phyloP scores from a whole-genome alignment of 2,888 invertebrate species.

The Carcina quercana region DNA sequence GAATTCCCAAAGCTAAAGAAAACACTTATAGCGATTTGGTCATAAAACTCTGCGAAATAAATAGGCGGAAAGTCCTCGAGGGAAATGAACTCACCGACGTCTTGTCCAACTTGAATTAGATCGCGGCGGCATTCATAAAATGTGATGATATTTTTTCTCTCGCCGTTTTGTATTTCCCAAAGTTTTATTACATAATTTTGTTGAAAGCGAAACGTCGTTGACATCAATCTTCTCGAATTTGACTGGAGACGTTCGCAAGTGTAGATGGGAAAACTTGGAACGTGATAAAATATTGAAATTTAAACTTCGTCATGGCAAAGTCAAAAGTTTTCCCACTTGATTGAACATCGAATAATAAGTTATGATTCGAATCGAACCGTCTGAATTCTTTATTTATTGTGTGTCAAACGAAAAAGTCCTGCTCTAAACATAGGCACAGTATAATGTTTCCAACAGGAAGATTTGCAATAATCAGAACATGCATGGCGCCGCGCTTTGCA shows the following conservation, averaged over 20 bases:
- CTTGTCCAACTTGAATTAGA: slow-evolving; percentile 52
- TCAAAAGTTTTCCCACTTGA: too few relatives aligned
- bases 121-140: slow-evolving; percentile 39
- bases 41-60: slow-evolving; percentile 33
- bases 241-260: slow-evolving; percentile 10
- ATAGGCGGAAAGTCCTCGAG: slow-evolving; percentile 26
- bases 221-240: slow-evolving; percentile 5
- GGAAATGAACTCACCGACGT: slow-evolving; percentile 42
- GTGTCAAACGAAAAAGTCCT: too few relatives aligned
- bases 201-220: slow-evolving; percentile 21
- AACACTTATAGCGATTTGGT: slow-evolving; percentile 25
- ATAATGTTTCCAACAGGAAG: too few relatives aligned
- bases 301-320: too few relatives aligned
- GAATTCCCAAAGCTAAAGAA: slow-evolving; percentile 24
- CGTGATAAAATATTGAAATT: background rate
- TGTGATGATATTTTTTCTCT: slow-evolving; percentile 33
- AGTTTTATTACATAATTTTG: slow-evolving; percentile 42
- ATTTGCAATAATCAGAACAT: too few relatives aligned
- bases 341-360: too few relatives aligned
- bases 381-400: too few relatives aligned
- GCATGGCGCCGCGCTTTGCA: too few relatives aligned
- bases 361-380: too few relatives aligned
- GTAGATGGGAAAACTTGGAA: slow-evolving; percentile 10
- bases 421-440: too few relatives aligned
- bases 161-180: slow-evolving; percentile 32